Percentiles rank a stretch among this genome's conserved stretches.
These are phyloP conservation scores for Tamias sibiricus DNA, from an alignment of 2,113 vertebrate genomes.

Conservation along the genomic window DNA sequence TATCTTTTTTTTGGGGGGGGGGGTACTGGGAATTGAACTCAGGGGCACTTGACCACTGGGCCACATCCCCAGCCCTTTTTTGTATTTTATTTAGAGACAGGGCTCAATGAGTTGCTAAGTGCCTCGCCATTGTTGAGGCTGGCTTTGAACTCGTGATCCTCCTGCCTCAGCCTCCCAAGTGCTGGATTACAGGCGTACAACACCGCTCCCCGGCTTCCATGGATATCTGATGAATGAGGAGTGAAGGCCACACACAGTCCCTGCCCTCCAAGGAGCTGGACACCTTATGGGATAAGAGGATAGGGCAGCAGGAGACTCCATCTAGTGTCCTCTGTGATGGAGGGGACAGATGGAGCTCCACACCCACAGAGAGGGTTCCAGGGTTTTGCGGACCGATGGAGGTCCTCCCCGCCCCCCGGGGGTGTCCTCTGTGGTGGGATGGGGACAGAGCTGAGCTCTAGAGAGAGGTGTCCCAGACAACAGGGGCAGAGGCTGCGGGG, in stretches of 20 bases:
- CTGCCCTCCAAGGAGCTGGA: background rate
- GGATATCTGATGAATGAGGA: background rate
- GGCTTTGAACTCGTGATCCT: no score
- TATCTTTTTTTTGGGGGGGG: no score
- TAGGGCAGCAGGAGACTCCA: background rate
- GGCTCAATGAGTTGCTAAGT: no score
- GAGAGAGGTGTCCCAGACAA: background rate
- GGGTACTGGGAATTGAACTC: no score
- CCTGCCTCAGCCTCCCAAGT: no score
- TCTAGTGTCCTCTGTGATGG: rapidly evolving
- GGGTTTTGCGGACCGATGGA: background rate
- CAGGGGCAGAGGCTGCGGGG: background rate
- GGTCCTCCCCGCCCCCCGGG: background rate
- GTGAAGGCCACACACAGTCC: background rate
- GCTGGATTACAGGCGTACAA: no score
- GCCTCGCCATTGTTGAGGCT: no score
- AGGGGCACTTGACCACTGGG: no score
- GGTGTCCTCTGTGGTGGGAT: background rate
- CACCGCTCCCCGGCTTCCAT: no score
- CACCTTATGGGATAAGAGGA: background rate
- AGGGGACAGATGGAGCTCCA: background rate
- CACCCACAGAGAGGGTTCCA: background rate
- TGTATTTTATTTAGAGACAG: no score
- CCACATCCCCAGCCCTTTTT: no score
- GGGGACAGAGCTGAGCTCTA: background rate